phyloP scores from a whole-genome alignment of 2,888 invertebrate species.

The Polydrusus cervinus region DNA sequence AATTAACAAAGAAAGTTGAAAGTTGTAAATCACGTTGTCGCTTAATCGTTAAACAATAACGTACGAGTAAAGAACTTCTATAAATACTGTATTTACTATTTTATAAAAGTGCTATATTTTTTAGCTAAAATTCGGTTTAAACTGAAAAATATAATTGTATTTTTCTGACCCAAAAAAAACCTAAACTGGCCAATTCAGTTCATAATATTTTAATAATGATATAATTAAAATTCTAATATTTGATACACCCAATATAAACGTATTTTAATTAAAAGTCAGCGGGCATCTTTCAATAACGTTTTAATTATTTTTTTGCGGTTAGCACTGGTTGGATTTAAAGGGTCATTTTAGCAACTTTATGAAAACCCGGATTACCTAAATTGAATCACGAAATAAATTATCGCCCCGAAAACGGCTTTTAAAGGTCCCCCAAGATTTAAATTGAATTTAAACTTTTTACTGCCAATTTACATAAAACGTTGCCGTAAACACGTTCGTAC shows the following conservation, averaged over 20 bases:
- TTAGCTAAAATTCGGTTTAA: no score
- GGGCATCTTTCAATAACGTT: neutral
- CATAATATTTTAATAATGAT: neutral
- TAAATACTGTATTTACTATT: no score
- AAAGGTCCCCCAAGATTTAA: constrained; percentile 5
- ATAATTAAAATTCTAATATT: neutral
- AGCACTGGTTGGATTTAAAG: constrained; percentile 6
- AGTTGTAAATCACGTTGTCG: no score
- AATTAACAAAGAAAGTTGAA: no score
- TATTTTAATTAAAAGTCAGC: constrained; percentile 3
- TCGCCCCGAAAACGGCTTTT: constrained; percentile 13
- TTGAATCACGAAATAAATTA: constrained; percentile 16
- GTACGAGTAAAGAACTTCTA: no score
- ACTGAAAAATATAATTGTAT: no score
- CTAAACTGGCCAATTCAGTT: neutral
- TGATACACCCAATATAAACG: neutral
- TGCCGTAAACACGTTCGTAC: no score
- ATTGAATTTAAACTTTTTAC: neutral
- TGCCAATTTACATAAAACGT: neutral
- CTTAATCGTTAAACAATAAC: no score
- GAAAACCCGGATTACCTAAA: constrained; percentile 13
- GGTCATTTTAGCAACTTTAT: constrained; percentile 15
- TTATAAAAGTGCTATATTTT: no score
- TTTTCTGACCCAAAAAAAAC: no score
- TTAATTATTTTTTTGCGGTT: constrained; percentile 4